Base-by-base conservation (phyloP, 1,140 invertebrate species). In the Arctopsyche grandis region DNA sequence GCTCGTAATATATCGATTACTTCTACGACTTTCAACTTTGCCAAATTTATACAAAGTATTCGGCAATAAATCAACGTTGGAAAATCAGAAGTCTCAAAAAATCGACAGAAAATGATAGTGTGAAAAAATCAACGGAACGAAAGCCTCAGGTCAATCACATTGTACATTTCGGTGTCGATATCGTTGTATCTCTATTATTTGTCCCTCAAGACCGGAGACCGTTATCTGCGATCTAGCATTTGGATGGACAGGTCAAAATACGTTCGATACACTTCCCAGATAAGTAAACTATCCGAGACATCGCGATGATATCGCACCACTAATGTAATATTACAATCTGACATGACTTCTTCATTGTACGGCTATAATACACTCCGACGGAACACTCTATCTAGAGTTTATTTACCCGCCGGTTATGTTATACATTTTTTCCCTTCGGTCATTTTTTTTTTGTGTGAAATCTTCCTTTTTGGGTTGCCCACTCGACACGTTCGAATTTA, bases 221-320 rank as follows among this genome's bases (percentile, higher is more conserved):
- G 0, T 71, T 63, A 76, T 76, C 74, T 29, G 29, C 9, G 5
- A 76, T 76, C 74, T 76, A 76, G 26, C 74, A 76, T 76, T 76
- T 63, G 26, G 74, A 76, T 10, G 56, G 74, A 63, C 74, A 60
- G 58, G 74, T 76, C 74, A 63, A 76, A 76, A 74, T 46, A 74
- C 16, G 43, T 29, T 29, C 44, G 71, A 74, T 74, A 74, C 71
- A 74, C 14, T 74, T 56, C 12, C 63, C 14, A 10, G 44, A 38
- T 44, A 44, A 10, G 12, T 74, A 26, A 56, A 56, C 71, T 74
- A 56, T 22, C 21, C 24, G 26, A 16, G 24, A 29, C 26, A 70
- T 16, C 69, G 21, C 69, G 48, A 56, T 56, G 43, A 46, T 74
- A 74, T 74, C 71, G 16, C 10, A 12, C 63, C 14, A 24, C 63